These are phyloP conservation scores for Caracal caracal DNA, from an alignment of 2,113 vertebrate genomes.

Conservation along the genomic window DNA sequence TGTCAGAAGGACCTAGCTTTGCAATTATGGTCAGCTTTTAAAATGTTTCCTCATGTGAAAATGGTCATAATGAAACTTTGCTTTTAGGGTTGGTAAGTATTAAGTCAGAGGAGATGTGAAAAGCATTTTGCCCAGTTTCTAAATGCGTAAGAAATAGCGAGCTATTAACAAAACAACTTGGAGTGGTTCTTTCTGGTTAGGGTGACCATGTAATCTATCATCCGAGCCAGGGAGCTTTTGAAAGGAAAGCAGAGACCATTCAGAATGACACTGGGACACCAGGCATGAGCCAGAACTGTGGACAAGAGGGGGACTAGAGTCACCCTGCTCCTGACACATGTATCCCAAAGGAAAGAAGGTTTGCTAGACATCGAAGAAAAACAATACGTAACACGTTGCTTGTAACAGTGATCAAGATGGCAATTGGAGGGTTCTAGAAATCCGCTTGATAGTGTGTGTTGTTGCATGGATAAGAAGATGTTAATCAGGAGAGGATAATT, in stretches of 20 bases:
- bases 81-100: not conserved
- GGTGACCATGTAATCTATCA: not conserved
- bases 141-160: not conserved
- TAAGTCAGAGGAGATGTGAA: not conserved
- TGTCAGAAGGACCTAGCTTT: not conserved
- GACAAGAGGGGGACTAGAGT: not conserved
- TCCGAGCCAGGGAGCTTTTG: not conserved
- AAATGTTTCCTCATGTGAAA: conserved; percentile 2
- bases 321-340: not conserved
- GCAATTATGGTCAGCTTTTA: not conserved
- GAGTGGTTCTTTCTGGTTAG: not conserved
- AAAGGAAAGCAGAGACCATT: not conserved
- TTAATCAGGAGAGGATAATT: not conserved
- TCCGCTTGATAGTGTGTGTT: not conserved
- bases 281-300: not conserved
- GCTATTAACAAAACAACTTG: not conserved
- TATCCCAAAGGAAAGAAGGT: not conserved
- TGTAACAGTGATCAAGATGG: not conserved
- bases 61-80: not conserved
- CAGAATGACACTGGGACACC: not conserved
- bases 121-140: conserved; percentile 7
- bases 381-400: not conserved
- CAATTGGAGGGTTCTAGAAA: not conserved
- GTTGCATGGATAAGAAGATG: not conserved
- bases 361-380: not conserved